phyloP scores from a whole-genome alignment of 2,113 vertebrate genomes.

The Etheostoma spectabile region DNA sequence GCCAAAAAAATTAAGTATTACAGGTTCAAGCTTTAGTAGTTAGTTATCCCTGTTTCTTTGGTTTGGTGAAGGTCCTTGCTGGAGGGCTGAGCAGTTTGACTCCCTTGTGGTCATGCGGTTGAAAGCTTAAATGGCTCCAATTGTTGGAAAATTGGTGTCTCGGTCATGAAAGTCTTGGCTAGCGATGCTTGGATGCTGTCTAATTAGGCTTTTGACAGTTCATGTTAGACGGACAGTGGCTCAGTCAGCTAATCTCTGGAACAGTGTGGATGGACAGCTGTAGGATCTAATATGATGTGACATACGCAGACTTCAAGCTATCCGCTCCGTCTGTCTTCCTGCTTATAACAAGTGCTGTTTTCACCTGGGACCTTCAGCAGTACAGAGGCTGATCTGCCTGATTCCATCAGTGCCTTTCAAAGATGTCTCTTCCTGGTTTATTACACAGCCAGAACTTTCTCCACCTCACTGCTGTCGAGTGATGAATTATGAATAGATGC shows the following conservation, averaged over 20 bases:
- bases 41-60: not conserved
- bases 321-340: conserved; percentile 34
- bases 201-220: conserved; percentile 55
- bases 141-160: conserved; percentile 25
- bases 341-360: conserved; percentile 41
- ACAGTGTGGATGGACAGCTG: conserved; percentile 31
- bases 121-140: conserved; percentile 39
- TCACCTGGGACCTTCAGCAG: conserved; percentile 53
- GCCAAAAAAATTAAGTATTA: not conserved
- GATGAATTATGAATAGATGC: conserved; percentile 80
- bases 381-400: conserved; percentile 24
- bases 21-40: conserved; percentile 4
- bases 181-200: conserved; percentile 19
- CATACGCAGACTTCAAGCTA: conserved; percentile 16
- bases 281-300: conserved; percentile 44
- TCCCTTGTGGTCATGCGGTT: conserved; percentile 9
- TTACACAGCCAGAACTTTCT: conserved; percentile 72
- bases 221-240: conserved; percentile 31
- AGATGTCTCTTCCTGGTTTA: conserved; percentile 64
- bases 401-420: conserved; percentile 57
- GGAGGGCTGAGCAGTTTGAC: not conserved
- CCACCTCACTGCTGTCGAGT: conserved; percentile 64
- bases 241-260: conserved; percentile 45
- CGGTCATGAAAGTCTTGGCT: conserved; percentile 5
- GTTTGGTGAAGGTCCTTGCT: not conserved